Conservation (phyloP, 2,113 vertebrate species). For the Loxodonta africana region DNA sequence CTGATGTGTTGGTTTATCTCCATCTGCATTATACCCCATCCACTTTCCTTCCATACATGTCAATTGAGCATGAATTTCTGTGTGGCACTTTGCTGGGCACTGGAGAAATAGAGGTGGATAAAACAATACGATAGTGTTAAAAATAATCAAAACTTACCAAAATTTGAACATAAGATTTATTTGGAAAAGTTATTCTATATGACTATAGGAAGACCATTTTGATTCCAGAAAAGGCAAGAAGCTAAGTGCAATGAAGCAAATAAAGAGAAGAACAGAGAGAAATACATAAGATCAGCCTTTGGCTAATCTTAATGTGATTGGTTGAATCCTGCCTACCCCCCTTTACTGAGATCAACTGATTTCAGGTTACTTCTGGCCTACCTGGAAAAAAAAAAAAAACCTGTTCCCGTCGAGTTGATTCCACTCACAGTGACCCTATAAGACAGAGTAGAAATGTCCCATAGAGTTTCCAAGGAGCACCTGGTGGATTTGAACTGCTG, state of each 20-base stretch:
- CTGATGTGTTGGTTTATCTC: not conserved
- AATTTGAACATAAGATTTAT: no score
- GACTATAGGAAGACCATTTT: no score
- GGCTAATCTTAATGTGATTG: not conserved
- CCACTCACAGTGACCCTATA: no score
- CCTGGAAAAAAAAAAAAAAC: no score
- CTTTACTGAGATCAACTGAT: not conserved
- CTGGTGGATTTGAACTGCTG: no score
- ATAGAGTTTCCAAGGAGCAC: no score
- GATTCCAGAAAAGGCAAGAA: not conserved
- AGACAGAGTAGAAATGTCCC: no score
- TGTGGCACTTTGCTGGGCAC: not conserved
- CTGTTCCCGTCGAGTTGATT: no score
- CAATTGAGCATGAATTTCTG: not conserved
- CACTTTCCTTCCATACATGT: conserved; percentile 4
- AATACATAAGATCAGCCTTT: not conserved
- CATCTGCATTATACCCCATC: not conserved
- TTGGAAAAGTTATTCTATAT: no score
- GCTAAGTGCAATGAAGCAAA: not conserved
- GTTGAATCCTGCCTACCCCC: not conserved
- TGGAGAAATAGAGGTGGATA: not conserved
- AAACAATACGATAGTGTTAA: no score
- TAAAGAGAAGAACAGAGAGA: not conserved
- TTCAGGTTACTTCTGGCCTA: not conserved
- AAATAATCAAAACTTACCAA: no score